These are phyloP conservation scores for Rambutsinella grinnellia DNA, from an alignment of 2,888 invertebrate species.

Conservation along the genomic window DNA sequence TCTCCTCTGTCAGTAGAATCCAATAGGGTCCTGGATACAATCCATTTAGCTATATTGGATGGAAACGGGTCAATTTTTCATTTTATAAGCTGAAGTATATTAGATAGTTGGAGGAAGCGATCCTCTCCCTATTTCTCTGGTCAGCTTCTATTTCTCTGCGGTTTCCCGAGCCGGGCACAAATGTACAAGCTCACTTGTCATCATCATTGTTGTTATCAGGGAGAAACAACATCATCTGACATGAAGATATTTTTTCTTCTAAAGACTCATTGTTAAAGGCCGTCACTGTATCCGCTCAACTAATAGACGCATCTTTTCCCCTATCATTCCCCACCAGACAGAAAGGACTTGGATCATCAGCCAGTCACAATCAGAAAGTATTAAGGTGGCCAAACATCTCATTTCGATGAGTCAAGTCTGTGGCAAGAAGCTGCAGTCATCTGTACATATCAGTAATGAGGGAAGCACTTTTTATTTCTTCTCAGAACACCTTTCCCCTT, in stretches of 20 bases:
- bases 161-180: background rate
- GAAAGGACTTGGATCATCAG: background rate
- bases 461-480: background rate
- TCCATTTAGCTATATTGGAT: background rate
- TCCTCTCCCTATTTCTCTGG: background rate
- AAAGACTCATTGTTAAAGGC: constrained; percentile 9
- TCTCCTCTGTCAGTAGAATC: background rate
- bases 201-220: constrained; percentile 18
- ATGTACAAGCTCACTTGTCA: constrained; percentile 10
- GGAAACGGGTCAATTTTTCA: background rate
- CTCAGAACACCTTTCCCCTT: background rate
- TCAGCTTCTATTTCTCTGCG: background rate
- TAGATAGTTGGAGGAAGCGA: background rate
- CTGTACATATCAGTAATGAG: background rate
- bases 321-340: constrained; percentile 22
- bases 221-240: constrained; percentile 27
- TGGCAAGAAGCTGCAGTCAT: no score
- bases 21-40: background rate
- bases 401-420: no score
- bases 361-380: background rate
- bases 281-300: constrained; percentile 1
- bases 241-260: constrained; percentile 3
- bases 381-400: background rate
- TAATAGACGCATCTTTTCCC: constrained; percentile 19
- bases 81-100: background rate